These are phyloP conservation scores for Agrotis exclamationis DNA, from an alignment of 2,888 invertebrate genomes.

Conservation along the genomic window DNA sequence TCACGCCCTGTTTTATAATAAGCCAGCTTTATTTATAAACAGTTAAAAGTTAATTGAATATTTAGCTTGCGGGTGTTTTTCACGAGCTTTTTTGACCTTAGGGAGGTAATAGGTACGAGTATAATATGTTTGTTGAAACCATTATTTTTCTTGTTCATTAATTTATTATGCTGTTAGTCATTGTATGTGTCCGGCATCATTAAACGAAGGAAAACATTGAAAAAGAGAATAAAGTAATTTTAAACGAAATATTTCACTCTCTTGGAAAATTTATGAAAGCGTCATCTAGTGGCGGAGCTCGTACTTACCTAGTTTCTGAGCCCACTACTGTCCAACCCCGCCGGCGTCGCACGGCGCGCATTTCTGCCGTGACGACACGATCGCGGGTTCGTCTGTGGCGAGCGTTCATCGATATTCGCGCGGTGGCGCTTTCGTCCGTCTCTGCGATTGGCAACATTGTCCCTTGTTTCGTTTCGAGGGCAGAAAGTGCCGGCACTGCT, in stretches of 20 bases:
- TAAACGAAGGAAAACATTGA: background rate
- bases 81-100: background rate
- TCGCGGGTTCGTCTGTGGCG: conserved; percentile 84
- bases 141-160: background rate
- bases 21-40: conserved; percentile 29
- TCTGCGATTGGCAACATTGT: conserved; percentile 87
- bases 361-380: conserved; percentile 86
- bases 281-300: conserved; percentile 77
- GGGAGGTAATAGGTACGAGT: no score
- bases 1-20: conserved; percentile 51
- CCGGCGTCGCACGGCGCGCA: conserved; percentile 90
- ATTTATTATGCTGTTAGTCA: conserved; percentile 2
- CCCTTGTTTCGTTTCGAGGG: conserved; percentile 46
- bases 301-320: conserved; percentile 93
- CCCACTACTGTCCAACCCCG: conserved; percentile 95
- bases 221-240: background rate
- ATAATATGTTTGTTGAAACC: background rate
- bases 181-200: background rate
- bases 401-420: conserved; percentile 73
- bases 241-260: conserved; percentile 1
- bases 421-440: conserved; percentile 84
- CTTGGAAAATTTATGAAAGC: conserved; percentile 59
- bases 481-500: conserved; percentile 53
- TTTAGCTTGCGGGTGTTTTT: conserved; percentile 24
- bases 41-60: conserved; percentile 51